Evolutionary conservation across 2,113 vertebrate genomes (phyloP).

Genomic region (Nesogale talazaci): DNA sequence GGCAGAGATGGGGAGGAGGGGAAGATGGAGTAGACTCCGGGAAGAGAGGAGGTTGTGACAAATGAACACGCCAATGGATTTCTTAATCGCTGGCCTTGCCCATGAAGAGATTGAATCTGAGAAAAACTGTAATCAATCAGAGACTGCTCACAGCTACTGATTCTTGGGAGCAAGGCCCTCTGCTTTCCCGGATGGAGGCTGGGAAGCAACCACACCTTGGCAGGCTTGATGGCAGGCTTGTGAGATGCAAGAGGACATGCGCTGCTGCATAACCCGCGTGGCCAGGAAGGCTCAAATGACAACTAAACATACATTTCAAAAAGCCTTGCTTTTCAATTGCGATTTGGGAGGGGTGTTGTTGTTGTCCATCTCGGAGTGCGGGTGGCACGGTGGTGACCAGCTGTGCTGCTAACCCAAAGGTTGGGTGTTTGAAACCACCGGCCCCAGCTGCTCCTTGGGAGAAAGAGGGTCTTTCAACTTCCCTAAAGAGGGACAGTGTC

Average conservation of each 20-base stretch:
- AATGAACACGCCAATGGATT: background rate
- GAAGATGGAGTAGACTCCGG: background rate
- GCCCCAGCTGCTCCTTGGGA: too few relatives aligned
- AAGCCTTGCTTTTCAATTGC: background rate
- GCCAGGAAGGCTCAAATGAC: background rate
- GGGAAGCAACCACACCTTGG: background rate
- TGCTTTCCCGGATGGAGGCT: background rate
- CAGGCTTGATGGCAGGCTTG: too few relatives aligned
- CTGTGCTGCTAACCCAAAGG: too few relatives aligned
- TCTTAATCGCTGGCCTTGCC: conserved; percentile 38
- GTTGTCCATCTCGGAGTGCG: too few relatives aligned
- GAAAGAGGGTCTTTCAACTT: too few relatives aligned
- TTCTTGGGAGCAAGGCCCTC: background rate
- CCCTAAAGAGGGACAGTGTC: too few relatives aligned
- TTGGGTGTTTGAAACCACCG: too few relatives aligned
- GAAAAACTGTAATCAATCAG: conserved; percentile 52
- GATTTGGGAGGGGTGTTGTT: too few relatives aligned
- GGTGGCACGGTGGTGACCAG: too few relatives aligned
- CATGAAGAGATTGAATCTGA: conserved; percentile 37
- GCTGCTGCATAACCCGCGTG: too few relatives aligned
- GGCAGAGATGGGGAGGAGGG: background rate
- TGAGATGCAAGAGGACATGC: background rate
- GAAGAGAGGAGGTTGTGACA: conserved; percentile 20
- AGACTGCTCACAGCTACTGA: conserved; percentile 15
- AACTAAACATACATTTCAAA: background rate